phyloP scores from a whole-genome alignment of 2,888 invertebrate species.

The Barypeithes pellucidus region DNA sequence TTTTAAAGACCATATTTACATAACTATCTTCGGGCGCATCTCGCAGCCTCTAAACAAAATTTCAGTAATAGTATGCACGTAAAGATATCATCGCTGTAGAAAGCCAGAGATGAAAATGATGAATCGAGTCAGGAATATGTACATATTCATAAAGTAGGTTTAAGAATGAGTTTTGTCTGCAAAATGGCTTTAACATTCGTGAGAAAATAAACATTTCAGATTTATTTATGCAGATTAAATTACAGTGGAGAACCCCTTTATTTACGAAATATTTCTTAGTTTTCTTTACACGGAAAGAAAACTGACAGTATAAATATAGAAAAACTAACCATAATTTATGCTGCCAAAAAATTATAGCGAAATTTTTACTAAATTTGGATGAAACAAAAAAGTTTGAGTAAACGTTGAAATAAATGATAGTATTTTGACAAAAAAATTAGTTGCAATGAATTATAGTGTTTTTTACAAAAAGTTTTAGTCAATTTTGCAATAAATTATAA shows the following conservation, averaged over 20 bases:
- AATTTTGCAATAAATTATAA: no score
- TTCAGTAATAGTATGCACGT: conserved; percentile 28
- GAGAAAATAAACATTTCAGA: conserved; percentile 23
- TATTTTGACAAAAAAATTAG: no score
- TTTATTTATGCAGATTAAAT: conserved; percentile 24
- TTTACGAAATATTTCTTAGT: not conserved
- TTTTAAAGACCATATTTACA: conserved; percentile 55
- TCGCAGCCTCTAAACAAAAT: conserved; percentile 42
- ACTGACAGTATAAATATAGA: no score
- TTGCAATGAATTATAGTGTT: no score
- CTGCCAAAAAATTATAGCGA: no score
- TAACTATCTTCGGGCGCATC: conserved; percentile 53
- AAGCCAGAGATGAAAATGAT: conserved; percentile 40
- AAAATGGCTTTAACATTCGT: conserved; percentile 31
- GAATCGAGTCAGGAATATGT: conserved; percentile 31
- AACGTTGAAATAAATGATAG: no score
- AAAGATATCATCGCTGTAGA: conserved; percentile 35
- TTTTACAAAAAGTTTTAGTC: no score
- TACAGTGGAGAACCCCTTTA: not conserved
- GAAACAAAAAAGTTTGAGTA: no score
- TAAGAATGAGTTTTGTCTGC: conserved; percentile 28
- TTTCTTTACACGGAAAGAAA: no score
- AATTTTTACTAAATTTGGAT: no score
- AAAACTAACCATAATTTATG: no score
- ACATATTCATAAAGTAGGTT: conserved; percentile 43